Conservation (phyloP, 2,113 vertebrate genomes). For the Odocoileus virginianus region DNA sequence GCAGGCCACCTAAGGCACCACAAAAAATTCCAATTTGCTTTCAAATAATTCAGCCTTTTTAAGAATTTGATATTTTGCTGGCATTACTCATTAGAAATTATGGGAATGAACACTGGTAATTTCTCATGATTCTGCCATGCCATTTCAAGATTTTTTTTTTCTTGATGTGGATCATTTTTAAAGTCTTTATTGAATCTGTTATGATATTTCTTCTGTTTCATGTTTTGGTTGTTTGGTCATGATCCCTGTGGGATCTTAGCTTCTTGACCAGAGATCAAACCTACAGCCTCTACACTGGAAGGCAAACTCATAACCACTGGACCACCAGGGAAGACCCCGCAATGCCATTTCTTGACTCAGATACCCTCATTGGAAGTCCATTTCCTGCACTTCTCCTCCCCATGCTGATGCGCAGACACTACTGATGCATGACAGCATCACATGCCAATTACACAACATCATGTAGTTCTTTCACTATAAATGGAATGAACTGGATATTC, state of each 20-base stretch:
- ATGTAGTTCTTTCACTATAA: not conserved
- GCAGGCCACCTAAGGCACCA: accelerated
- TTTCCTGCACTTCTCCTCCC: accelerated
- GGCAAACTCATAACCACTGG: not conserved
- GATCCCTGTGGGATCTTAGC: not conserved
- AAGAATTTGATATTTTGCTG: not conserved
- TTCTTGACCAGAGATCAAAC: not conserved
- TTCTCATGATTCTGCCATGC: not conserved
- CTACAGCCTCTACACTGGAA: not conserved
- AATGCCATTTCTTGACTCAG: not conserved
- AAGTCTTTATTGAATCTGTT: not conserved
- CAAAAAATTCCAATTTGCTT: not conserved
- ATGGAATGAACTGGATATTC: not conserved
- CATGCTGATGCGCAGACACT: accelerated
- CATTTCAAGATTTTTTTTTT: not conserved
- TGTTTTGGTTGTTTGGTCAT: not conserved
- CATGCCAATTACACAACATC: not conserved
- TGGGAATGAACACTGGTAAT: not conserved
- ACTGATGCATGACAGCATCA: not conserved
- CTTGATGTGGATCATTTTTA: not conserved
- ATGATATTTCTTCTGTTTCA: not conserved
- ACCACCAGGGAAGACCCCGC: not conserved
- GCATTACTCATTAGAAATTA: not conserved
- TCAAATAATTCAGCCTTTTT: not conserved
- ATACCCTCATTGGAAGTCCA: accelerated